Evolutionary conservation across 2,113 vertebrate genomes (phyloP).

Genomic region (Stercorarius parasiticus): DNA sequence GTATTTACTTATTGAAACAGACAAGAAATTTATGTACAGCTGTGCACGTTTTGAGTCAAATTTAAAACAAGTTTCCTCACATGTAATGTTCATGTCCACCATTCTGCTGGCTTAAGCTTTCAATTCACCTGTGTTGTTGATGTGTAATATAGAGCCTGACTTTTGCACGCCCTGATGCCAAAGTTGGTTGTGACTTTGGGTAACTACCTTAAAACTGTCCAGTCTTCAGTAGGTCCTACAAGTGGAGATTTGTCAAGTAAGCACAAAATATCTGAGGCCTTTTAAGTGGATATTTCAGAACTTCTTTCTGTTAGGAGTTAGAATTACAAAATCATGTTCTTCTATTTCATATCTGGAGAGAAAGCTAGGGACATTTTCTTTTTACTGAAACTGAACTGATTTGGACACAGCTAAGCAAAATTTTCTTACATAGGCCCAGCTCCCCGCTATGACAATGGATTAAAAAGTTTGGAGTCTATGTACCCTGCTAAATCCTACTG

Average conservation of each 20-base stretch:
- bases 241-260: neutral
- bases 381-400: neutral
- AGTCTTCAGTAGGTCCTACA: neutral
- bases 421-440: neutral
- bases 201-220: neutral
- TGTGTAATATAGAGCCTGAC: neutral
- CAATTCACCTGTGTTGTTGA: neutral
- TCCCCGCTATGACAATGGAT: neutral
- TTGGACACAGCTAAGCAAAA: neutral
- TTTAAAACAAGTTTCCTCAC: neutral
- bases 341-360: neutral
- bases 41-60: neutral
- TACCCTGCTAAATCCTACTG: neutral
- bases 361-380: neutral
- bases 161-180: accelerated
- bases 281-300: neutral
- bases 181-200: neutral
- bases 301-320: neutral
- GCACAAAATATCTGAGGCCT: neutral
- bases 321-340: neutral
- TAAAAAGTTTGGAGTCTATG: neutral
- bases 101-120: neutral
- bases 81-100: accelerated
- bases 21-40: neutral
- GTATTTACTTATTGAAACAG: neutral